Base-by-base conservation (phyloP, 2,888 invertebrate species). In the Piscicola geometra region DNA sequence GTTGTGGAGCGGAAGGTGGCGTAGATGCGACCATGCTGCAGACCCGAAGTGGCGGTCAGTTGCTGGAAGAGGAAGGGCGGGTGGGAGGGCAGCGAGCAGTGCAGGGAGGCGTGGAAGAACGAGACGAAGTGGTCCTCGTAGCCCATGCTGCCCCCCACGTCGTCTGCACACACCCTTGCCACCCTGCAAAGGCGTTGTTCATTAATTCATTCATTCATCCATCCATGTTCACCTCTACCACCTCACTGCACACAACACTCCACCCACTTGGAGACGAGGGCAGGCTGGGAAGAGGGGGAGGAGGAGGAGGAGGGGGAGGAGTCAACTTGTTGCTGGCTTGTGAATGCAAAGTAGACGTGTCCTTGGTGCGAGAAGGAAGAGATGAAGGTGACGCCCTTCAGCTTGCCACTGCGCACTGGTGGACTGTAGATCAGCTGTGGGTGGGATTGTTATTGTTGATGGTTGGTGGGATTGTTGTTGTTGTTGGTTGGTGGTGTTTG, bases 381-480 rank as follows among this genome's bases (percentile, higher is more conserved):
- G 21, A 56, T 5, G 60, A 56, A 56, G 21, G 21, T 3, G 5
- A n/a, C 15, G 3, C n/a, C 15, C 15, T 21, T 3, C 3, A 56
- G 60, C 25, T 56, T 56, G 21, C 15, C 15, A 3, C 15, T 56
- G 3, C 60, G 9, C 12, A 56, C 60, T 25, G 60, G 60, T 5
- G 60, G 60, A 56, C 60, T 56, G 60, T 56, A 56, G 21, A 56
- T 56, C 60, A 56, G 25, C 60, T 56, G 60, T 41, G 41, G 41
- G 5, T 5, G 5, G 41, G 41, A 5, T 5, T 41, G 41, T 41
- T 5, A 15, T 41, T 41, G 41, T 5, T 41, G 41, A n/a, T 41
- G 41, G 41, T 41, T 5, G 5, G 41, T 41, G 41, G 41, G 9
- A 41, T 41, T 5, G 41, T 41, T 41, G 41, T 5, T 41, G 41